Evolutionary conservation across 2,113 vertebrate species (phyloP).

Genomic region (Nyctibius bracteatus): DNA sequence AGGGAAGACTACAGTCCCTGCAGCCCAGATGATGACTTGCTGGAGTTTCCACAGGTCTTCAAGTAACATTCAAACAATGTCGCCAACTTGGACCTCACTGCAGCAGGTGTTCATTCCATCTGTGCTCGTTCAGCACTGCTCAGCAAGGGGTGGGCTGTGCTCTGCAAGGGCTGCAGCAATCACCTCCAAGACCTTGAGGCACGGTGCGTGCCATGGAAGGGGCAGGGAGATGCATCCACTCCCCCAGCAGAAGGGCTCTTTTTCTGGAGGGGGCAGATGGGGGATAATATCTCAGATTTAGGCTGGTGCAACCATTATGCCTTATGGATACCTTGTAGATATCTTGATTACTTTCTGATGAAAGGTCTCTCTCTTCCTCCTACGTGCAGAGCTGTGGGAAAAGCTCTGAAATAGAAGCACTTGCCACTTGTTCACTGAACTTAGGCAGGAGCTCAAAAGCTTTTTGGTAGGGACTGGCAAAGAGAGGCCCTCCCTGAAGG

Average conservation of each 20-base stretch:
- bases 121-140: neutral
- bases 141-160: neutral
- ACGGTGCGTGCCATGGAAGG: fast-evolving
- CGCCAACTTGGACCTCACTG: neutral
- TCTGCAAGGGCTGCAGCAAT: fast-evolving
- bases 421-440: neutral
- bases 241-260: neutral
- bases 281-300: neutral
- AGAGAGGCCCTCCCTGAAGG: neutral
- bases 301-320: neutral
- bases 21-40: neutral
- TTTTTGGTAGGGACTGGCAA: neutral
- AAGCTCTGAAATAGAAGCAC: neutral
- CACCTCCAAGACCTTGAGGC: neutral
- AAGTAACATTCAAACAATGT: neutral
- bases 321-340: neutral
- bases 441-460: neutral
- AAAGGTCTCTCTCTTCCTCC: neutral
- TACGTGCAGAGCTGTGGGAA: fast-evolving
- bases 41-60: neutral
- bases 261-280: neutral
- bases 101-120: neutral
- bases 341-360: neutral
- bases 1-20: neutral
- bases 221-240: neutral